These are phyloP conservation scores for Dynastes grantii DNA, from an alignment of 2,888 invertebrate genomes.

Conservation along the genomic window DNA sequence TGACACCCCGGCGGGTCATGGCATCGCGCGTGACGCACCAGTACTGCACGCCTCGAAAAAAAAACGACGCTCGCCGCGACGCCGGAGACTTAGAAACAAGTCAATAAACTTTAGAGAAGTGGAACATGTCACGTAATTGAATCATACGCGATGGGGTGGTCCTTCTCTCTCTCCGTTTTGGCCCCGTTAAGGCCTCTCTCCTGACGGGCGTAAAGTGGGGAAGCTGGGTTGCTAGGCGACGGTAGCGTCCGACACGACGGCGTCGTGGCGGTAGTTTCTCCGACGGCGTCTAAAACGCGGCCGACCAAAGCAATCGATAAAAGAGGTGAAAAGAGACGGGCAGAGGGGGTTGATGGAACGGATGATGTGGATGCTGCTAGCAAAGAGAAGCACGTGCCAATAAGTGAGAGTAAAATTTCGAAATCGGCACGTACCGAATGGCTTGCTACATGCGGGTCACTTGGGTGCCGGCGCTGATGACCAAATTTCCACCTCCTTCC, in stretches of 20 bases:
- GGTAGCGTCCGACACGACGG: slow-evolving; percentile 67
- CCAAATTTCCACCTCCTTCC: slow-evolving; percentile 8
- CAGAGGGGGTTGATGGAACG: slow-evolving; percentile 14
- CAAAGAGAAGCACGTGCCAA: slow-evolving; percentile 58
- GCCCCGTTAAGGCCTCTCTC: neutral
- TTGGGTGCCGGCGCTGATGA: slow-evolving; percentile 17
- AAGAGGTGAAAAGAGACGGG: slow-evolving; percentile 43
- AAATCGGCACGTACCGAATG: slow-evolving; percentile 51
- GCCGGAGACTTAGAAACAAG: slow-evolving; percentile 59
- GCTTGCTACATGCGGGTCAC: slow-evolving; percentile 47
- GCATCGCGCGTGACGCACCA: slow-evolving; percentile 14
- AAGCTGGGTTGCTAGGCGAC: slow-evolving; percentile 69
- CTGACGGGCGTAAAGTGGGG: slow-evolving; percentile 61
- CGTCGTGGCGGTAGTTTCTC: slow-evolving; percentile 60
- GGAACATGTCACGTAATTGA: slow-evolving; percentile 70
- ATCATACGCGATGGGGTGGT: slow-evolving; percentile 64
- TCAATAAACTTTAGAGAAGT: slow-evolving; percentile 67
- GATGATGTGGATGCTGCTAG: neutral
- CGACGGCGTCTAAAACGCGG: slow-evolving; percentile 65
- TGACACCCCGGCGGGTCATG: neutral
- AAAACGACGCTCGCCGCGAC: slow-evolving; percentile 12
- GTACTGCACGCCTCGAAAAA: slow-evolving; percentile 14
- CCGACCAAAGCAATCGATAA: slow-evolving; percentile 62
- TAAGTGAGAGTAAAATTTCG: slow-evolving; percentile 60
- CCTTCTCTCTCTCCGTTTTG: slow-evolving; percentile 49